These are phyloP conservation scores for Myopa tessellatipennis DNA, from an alignment of 2,888 invertebrate species.

Conservation along the genomic window DNA sequence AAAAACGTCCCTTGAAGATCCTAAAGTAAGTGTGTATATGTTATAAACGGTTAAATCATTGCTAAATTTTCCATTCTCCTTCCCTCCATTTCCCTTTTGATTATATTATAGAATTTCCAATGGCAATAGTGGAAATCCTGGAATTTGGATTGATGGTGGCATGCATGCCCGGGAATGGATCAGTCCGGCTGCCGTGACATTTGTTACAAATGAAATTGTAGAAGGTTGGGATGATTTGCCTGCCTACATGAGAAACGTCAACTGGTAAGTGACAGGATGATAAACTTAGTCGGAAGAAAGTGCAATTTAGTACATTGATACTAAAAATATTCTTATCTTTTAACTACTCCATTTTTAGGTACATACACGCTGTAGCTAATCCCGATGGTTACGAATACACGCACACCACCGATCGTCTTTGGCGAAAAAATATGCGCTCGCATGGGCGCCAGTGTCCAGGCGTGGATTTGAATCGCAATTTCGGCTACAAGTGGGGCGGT, in stretches of 20 bases:
- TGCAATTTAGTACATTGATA: too few relatives aligned
- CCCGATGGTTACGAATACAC: slow-evolving; percentile 92
- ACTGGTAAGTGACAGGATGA: slow-evolving; percentile 73
- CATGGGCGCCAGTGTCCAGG: slow-evolving; percentile 76
- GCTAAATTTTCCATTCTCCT: neutral
- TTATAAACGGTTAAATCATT: neutral
- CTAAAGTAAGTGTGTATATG: slow-evolving; percentile 60
- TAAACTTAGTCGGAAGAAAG: slow-evolving; percentile 12
- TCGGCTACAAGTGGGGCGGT: slow-evolving; percentile 89
- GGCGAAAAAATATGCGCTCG: slow-evolving; percentile 79
- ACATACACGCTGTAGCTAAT: slow-evolving; percentile 80
- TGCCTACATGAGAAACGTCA: slow-evolving; percentile 79
- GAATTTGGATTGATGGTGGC: slow-evolving; percentile 81
- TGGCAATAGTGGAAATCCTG: slow-evolving; percentile 72
- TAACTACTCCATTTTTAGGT: slow-evolving; percentile 65
- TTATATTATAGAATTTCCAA: slow-evolving; percentile 74
- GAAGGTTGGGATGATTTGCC: slow-evolving; percentile 76
- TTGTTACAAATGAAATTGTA: slow-evolving; percentile 77
- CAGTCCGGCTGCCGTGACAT: slow-evolving; percentile 82
- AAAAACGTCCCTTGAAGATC: slow-evolving; percentile 81
- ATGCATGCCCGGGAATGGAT: slow-evolving; percentile 95
- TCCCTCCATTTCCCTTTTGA: too few relatives aligned
- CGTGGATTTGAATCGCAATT: slow-evolving; percentile 88
- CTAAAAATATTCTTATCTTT: neutral
- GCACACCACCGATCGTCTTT: slow-evolving; percentile 82